phyloP scores from a whole-genome alignment of 1,140 invertebrate species.

The Trinorchestia longiramus region DNA sequence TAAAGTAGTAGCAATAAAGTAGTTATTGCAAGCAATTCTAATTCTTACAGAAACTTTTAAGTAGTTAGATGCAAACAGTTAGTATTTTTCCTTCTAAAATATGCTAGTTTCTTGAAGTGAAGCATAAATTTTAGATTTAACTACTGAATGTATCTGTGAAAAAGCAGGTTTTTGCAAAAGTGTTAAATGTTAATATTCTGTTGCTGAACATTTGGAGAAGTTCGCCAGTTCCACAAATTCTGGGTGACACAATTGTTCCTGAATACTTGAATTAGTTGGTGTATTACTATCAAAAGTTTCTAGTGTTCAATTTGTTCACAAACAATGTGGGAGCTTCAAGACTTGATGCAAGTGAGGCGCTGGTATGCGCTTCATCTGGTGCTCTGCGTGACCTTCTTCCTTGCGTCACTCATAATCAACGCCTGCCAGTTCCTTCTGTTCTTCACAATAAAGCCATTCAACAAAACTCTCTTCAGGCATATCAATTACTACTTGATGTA shows the following conservation, averaged over 20 bases:
- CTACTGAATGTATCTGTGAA: background rate
- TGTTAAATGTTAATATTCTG: background rate
- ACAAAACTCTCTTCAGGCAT: constrained; percentile 84
- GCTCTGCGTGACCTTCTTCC: constrained; percentile 89
- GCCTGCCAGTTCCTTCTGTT: constrained; percentile 83
- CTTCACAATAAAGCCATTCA: constrained; percentile 80
- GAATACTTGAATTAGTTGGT: background rate
- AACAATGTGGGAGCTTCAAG: constrained; percentile 65
- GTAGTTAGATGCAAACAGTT: background rate
- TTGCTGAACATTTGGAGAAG: background rate
- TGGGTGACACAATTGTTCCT: background rate
- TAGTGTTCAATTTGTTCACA: background rate
- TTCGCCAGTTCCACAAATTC: background rate
- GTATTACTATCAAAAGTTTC: background rate
- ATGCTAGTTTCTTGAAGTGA: background rate
- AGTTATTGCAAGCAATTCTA: background rate
- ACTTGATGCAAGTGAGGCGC: constrained; percentile 64
- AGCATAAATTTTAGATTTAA: background rate
- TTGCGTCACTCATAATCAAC: constrained; percentile 89
- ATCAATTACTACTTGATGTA: constrained; percentile 93
- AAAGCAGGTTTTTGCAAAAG: too few relatives aligned
- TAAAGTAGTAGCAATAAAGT: too few relatives aligned
- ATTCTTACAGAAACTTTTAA: too few relatives aligned
- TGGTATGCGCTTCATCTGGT: constrained; percentile 78
- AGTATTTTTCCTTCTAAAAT: background rate